Conservation (phyloP, 2,113 vertebrate species). For the Penelope pileata region DNA sequence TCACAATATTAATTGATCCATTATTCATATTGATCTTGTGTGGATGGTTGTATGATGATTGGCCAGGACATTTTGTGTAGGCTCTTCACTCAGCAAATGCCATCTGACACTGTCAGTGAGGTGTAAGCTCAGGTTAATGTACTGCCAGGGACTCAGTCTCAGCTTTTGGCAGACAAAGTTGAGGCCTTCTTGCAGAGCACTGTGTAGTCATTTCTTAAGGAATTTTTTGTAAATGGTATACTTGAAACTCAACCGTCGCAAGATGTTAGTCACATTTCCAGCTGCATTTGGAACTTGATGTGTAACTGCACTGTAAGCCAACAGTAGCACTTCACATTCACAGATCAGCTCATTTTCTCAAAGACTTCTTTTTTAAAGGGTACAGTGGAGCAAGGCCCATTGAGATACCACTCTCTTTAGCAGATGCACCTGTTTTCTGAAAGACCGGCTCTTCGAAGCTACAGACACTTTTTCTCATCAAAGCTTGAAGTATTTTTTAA, state of each 20-base stretch:
- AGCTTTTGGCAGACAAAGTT: neutral
- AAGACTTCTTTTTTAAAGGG: neutral
- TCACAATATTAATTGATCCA: neutral
- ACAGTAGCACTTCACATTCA: neutral
- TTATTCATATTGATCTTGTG: neutral
- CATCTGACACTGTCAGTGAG: fast-evolving
- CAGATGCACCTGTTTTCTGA: neutral
- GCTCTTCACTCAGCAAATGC: neutral
- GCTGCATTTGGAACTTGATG: neutral
- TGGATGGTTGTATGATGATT: neutral
- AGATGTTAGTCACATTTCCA: neutral
- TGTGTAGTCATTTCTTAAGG: neutral
- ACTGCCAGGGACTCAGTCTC: neutral
- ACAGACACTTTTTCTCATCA: neutral
- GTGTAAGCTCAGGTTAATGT: neutral
- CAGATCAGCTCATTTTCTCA: neutral
- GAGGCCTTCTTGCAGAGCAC: neutral
- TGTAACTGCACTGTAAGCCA: neutral
- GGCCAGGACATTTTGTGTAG: neutral
- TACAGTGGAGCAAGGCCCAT: neutral
- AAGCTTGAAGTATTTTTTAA: neutral
- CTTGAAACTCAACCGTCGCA: neutral
- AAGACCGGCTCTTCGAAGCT: neutral
- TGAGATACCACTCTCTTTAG: neutral
- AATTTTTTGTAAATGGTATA: neutral